A percentile compares a stretch with the other conserved stretches of the same genome.
Evolutionary conservation across 2,113 vertebrate species (phyloP).

Genomic region (Platichthys stellatus): DNA sequence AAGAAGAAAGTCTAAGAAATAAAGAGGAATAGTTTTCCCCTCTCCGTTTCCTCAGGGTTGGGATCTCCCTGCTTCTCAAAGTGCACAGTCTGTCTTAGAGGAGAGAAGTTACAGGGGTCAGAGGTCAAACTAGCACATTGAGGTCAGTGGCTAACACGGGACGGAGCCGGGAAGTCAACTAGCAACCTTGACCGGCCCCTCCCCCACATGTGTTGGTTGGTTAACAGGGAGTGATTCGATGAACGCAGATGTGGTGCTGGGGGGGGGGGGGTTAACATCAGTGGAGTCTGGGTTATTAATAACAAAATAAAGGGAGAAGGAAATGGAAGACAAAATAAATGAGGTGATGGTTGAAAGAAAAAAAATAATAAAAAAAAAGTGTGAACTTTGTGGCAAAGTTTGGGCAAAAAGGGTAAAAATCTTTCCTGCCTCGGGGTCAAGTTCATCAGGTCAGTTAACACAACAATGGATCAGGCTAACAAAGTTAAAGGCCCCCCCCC

Average conservation of each 20-base stretch:
- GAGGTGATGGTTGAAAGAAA: conserved; percentile 51
- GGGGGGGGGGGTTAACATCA: conserved; percentile 30
- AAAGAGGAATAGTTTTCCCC: conserved; percentile 53
- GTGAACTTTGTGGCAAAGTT: conserved; percentile 63
- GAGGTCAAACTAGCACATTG: conserved; percentile 54
- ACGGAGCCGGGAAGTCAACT: conserved; percentile 22
- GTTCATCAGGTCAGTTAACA: not conserved
- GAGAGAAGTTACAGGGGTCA: conserved; percentile 68
- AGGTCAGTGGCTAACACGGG: conserved; percentile 41
- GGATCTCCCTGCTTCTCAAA: conserved; percentile 26
- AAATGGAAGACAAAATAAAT: conserved; percentile 56
- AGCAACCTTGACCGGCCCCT: conserved; percentile 22
- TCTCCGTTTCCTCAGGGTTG: conserved; percentile 64
- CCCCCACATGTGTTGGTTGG: conserved; percentile 20
- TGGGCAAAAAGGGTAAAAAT: conserved; percentile 1
- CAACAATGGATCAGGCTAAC: too few species aligned
- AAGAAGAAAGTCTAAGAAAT: conserved; percentile 73
- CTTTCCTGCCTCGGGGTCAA: not conserved
- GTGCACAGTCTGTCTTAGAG: conserved; percentile 59
- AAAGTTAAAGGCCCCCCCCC: too few species aligned
- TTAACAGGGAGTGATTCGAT: conserved; percentile 36
- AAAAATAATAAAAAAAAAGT: conserved; percentile 9
- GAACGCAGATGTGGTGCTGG: conserved; percentile 37
- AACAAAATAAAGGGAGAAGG: conserved; percentile 44
- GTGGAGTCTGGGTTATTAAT: conserved; percentile 41